Base-by-base conservation (phyloP, 2,888 invertebrate species). In the Drosophila recens region DNA sequence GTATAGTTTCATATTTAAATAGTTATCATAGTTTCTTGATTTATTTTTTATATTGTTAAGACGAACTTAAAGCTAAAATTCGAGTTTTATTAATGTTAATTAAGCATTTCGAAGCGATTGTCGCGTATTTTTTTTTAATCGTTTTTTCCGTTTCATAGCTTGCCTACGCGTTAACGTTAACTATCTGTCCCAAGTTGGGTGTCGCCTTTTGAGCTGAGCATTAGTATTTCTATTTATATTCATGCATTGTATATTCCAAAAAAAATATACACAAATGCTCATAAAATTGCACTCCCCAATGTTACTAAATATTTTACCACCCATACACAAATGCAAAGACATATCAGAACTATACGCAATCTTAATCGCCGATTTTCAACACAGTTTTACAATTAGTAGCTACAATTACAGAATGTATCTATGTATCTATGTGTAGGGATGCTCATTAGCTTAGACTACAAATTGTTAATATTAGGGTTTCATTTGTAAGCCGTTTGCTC, bases 41-140 rank as follows among this genome's bases (percentile, higher is more conserved):
- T 62, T 72, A 33, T 70, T 57, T 43, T 70, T 57, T 40, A 52
- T 67, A 48, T 66, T 62, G 20, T 78, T 70, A 56, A 61, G 56
- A 71, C 61, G 57, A 72, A 54, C 72, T 79, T 72, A 83, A 58
- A 63, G 66, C 75, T 83, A 87, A 64, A 70, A 66, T 65, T 83
- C 69, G 67, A 74, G 69, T 57, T 80, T 63, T 67, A 33, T 52
- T 67, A 58, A 38, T 38, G 36, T 43, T 70, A 56, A 69, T 67
- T 89, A 86, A 86, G 86, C 86, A 86, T 90, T 90, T 89, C 65
- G 78, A 86, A 86, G 86, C 86, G 86, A 86, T 86, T 86, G 86
- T 86, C 86, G 86, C 86, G 87, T 86, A 86, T 70, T 75, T 71
- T 70, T 27, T 23, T 23, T 27, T 27, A 27, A 65, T 67, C 57